Base-by-base conservation (phyloP, 1,140 invertebrate species). In the Aphaenogaster ashmeadi region DNA sequence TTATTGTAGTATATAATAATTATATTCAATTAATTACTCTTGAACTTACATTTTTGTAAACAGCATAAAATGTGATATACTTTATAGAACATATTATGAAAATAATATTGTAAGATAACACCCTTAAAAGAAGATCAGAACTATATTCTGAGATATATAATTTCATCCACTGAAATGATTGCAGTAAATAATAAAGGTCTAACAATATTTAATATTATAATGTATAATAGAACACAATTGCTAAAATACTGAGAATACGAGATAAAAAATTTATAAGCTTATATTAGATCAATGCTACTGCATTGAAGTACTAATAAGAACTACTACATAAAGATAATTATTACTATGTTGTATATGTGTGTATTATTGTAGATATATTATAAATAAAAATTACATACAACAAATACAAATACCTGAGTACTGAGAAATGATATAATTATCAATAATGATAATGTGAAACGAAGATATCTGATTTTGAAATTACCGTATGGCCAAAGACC, bases 401-500 rank as follows among this genome's bases (percentile, higher is more conserved):
- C 27, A 27, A 27, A 21, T 64, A 38, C 5, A 44, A 1, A 83
- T 83, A 83, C 79, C 67, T 72, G 79, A 60, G 27, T n/a, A 47
- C 21, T 3, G 0, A 4, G 8, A 33, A 72, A 3, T 27, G 38
- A 69, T 60, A 58, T 5, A 13, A 33, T 9, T 72, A 47, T 44
- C 2, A 36, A 13, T 36, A 47, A 5, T 9, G 27, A 15, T 21
- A 83, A 36, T 38, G 21, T 36, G 2, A 44, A n/a, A 44, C 52
- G 52, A n/a, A 83, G 0, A 13, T 2, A 5, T 36, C 66, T 71
- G 1, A 58, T 5, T 72, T 44, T 72, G 11, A 58, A n/a, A 58
- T 62, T 7, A 72, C 36, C 15, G 21, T 72, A 36, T 13, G 79
- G 79, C 79, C 79, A 83, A 9, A 83, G 66, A 36, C 79, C 79